Percentiles rank a stretch among this genome's conserved stretches.
Evolutionary conservation across 64 coral and sea anemone species (phyloP).

Genomic region (Stichodactyla mertensii): DNA sequence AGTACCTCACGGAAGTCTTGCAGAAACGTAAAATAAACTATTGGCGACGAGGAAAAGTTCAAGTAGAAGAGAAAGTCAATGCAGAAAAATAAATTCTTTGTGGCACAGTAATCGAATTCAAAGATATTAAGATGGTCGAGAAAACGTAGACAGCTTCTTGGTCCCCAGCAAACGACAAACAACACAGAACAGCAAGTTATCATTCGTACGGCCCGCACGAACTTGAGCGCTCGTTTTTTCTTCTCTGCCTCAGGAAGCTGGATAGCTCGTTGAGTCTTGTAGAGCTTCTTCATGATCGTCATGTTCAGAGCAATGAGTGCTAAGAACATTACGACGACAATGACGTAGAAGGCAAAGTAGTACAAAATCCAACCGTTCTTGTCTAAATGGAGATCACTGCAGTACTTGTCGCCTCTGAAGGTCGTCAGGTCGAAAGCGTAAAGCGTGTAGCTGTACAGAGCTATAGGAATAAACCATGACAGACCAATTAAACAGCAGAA

Average conservation of each 20-base stretch:
- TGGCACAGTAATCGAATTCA: background rate
- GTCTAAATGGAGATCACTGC: background rate
- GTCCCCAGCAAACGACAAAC: background rate
- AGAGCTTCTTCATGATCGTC: constrained; percentile 2
- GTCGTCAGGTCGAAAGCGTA: background rate
- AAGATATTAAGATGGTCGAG: background rate
- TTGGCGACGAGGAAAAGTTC: background rate
- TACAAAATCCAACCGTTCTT: background rate
- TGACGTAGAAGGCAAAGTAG: constrained; percentile 1
- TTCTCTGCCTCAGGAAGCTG: background rate
- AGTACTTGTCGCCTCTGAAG: background rate
- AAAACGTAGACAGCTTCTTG: constrained; percentile 2
- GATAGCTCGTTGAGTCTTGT: background rate
- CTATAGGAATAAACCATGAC: constrained; percentile 2
- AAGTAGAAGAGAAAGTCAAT: background rate
- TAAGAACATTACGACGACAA: background rate
- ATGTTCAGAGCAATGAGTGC: background rate
- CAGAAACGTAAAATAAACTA: background rate
- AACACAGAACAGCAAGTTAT: background rate
- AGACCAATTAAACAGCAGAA: background rate
- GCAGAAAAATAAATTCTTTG: background rate
- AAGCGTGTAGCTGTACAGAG: background rate
- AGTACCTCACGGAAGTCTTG: background rate
- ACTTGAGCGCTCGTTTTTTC: background rate
- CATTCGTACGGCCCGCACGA: background rate